Evolutionary conservation across 64 coral and sea anemone species (phyloP).

Genomic region (Catalaphyllia jardinei): DNA sequence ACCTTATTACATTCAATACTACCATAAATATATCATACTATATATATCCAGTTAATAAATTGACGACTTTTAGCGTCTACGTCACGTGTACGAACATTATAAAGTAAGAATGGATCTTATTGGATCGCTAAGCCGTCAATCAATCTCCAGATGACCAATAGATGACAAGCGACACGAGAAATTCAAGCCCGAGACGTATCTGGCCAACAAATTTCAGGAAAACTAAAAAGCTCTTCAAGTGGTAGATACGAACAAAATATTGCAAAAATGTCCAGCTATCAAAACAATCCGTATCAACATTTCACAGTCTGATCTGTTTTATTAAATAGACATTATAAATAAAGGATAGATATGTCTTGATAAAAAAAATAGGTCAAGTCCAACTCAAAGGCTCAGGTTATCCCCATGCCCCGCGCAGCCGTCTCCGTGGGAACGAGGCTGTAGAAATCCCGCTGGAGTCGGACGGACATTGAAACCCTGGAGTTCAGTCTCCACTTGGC

Average conservation of each 20-base stretch:
- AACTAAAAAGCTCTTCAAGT: too few relatives aligned
- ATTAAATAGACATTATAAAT: not conserved
- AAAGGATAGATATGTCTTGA: not conserved
- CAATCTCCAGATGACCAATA: not conserved
- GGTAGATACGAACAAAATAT: too few relatives aligned
- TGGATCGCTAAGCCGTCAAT: not conserved
- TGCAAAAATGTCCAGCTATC: not conserved
- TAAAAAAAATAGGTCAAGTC: not conserved
- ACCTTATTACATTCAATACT: not conserved
- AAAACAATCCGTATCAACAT: not conserved
- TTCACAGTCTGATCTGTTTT: not conserved
- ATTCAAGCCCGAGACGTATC: not conserved
- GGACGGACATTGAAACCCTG: not conserved
- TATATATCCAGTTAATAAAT: not conserved
- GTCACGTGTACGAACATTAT: not conserved
- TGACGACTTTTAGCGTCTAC: not conserved
- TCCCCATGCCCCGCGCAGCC: too few relatives aligned
- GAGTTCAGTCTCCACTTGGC: not conserved
- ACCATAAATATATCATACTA: not conserved
- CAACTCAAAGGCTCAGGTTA: not conserved
- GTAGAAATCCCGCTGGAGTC: not conserved
- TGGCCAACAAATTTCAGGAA: not conserved
- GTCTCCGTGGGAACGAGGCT: not conserved
- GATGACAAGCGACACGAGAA: not conserved
- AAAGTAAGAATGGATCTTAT: not conserved